A percentile compares a stretch with the other conserved stretches of the same genome.
phyloP scores from a whole-genome alignment of 2,113 vertebrate genomes.

The Nesoenas mayeri region DNA sequence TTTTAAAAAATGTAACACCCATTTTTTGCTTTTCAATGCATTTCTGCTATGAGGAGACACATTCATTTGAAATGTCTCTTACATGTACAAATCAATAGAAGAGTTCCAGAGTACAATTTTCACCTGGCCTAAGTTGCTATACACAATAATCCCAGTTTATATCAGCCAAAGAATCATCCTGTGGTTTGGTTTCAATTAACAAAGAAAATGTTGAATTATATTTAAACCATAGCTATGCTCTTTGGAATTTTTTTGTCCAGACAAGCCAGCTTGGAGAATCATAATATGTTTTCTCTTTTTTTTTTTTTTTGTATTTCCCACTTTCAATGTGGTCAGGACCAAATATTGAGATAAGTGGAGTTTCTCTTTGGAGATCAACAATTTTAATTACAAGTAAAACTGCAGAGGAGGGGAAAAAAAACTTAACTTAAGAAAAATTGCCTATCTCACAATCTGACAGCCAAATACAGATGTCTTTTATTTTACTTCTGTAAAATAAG shows the following conservation, averaged over 20 bases:
- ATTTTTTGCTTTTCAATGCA: background rate
- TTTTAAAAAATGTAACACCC: background rate
- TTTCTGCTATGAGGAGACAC: background rate
- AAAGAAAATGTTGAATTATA: background rate
- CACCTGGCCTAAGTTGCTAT: background rate
- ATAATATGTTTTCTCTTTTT: background rate
- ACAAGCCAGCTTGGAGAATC: background rate
- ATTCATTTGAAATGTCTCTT: background rate
- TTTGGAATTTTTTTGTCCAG: background rate
- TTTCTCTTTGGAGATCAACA: background rate
- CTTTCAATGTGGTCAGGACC: background rate
- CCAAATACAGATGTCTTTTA: background rate
- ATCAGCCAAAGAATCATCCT: background rate
- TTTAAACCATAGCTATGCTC: background rate
- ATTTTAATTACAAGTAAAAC: background rate
- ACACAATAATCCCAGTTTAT: background rate
- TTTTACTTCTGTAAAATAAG: background rate
- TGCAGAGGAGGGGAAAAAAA: background rate
- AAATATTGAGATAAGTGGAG: background rate
- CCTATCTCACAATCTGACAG: background rate
- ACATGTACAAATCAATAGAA: background rate
- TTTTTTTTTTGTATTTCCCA: background rate
- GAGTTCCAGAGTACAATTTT: background rate
- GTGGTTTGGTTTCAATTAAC: background rate
- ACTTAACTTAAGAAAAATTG: background rate